Percentiles rank a stretch among this genome's conserved stretches.
phyloP scores from a whole-genome alignment of 2,797 vertebrate genomes.

The Tragopan temminckii region DNA sequence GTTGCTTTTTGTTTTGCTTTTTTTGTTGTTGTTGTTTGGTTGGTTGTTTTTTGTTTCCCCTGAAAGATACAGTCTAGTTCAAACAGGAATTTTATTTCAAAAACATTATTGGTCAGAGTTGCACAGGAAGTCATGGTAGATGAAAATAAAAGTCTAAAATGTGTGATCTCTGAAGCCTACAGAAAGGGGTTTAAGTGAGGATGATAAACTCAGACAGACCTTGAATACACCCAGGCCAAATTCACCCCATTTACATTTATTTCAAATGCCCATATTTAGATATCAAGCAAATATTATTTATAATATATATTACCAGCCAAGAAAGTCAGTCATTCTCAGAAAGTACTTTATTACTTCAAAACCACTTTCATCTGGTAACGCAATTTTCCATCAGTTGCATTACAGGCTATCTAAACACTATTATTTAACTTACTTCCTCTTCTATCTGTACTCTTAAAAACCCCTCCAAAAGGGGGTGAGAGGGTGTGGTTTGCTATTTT shows the following conservation, averaged over 20 bases:
- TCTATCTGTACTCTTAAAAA: slow-evolving; percentile 20
- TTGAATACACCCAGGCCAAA: neutral
- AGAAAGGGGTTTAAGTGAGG: neutral
- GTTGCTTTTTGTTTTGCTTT: neutral
- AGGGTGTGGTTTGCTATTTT: slow-evolving; percentile 66
- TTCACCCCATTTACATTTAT: neutral
- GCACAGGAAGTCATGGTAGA: neutral
- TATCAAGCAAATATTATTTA: neutral
- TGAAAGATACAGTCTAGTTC: neutral
- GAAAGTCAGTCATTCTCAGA: neutral
- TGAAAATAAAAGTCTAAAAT: neutral
- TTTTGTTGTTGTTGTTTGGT: too few relatives aligned
- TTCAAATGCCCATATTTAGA: neutral
- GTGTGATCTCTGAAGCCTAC: neutral
- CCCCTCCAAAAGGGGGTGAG: neutral
- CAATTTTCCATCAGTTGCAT: neutral
- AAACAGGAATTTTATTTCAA: slow-evolving; percentile 3
- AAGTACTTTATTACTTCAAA: neutral
- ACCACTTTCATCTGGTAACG: neutral
- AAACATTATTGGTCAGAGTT: neutral
- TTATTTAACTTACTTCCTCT: neutral
- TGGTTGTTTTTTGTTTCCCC: neutral
- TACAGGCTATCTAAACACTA: neutral
- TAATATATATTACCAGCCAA: neutral
- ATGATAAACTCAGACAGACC: neutral